phyloP scores from a whole-genome alignment of 2,113 vertebrate species.

The Calonectris borealis region DNA sequence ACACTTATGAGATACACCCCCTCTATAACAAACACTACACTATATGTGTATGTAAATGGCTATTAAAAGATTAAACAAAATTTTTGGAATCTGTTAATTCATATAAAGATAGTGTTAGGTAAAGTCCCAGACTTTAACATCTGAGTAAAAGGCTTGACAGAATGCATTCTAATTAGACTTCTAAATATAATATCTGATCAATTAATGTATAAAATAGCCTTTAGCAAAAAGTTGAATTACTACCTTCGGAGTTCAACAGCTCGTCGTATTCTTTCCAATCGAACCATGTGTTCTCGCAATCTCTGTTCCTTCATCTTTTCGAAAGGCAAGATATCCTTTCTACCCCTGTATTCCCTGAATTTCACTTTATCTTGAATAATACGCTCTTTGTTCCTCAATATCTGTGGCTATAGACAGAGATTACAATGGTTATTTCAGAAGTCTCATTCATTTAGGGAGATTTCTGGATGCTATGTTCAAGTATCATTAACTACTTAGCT shows the following conservation, averaged over 20 bases:
- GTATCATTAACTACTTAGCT: conserved; percentile 10
- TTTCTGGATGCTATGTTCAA: conserved; percentile 35
- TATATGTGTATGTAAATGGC: not conserved
- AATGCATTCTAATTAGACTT: not conserved
- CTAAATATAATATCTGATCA: conserved; percentile 15
- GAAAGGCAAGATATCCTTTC: conserved; percentile 91
- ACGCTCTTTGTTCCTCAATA: conserved; percentile 83
- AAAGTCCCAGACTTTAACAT: conserved; percentile 9
- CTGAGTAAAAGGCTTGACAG: not conserved
- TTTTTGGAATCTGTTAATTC: not conserved
- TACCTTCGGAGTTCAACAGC: conserved; percentile 92
- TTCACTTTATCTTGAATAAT: conserved; percentile 81
- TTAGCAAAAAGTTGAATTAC: conserved; percentile 38
- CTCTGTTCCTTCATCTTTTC: conserved; percentile 97
- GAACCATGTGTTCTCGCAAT: conserved; percentile 87
- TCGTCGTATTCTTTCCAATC: conserved; percentile 87
- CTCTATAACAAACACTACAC: not conserved
- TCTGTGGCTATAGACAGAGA: conserved; percentile 69
- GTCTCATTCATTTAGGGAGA: conserved; percentile 53
- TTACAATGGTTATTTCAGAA: conserved; percentile 63
- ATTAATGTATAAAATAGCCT: conserved; percentile 37
- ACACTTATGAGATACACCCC: not conserved
- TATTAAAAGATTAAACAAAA: not conserved
- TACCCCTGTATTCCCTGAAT: conserved; percentile 80
- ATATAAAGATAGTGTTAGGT: not conserved